A percentile compares a stretch with the other conserved stretches of the same genome.
These are phyloP conservation scores for Tenodera sinensis DNA, from an alignment of 2,888 invertebrate genomes.

Conservation along the genomic window DNA sequence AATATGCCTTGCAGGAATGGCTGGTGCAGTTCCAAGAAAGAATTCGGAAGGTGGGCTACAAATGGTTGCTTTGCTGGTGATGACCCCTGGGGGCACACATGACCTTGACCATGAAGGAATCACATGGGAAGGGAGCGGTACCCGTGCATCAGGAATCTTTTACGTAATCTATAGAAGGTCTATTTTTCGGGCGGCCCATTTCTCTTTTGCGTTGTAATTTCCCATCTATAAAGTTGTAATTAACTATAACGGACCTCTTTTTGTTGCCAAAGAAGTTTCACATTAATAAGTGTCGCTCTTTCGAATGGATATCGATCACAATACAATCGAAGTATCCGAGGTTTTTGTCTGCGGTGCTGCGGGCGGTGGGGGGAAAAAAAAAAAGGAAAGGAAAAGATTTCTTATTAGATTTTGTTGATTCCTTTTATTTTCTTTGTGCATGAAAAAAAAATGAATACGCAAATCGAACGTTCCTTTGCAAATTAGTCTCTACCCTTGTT, in stretches of 20 bases:
- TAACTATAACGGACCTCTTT: background rate
- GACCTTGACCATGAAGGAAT: constrained; percentile 7
- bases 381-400: background rate
- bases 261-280: background rate
- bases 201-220: background rate
- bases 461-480: too few relatives aligned
- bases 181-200: background rate
- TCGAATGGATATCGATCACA: background rate
- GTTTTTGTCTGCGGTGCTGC: background rate
- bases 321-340: background rate
- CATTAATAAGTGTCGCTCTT: background rate
- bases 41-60: background rate
- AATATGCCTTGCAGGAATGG: background rate
- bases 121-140: background rate
- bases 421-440: too few relatives aligned
- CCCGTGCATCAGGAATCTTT: background rate
- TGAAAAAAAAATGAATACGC: too few relatives aligned
- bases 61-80: background rate
- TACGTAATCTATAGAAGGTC: background rate
- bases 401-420: too few relatives aligned
- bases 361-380: background rate
- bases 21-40: background rate
- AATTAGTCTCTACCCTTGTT: too few relatives aligned
- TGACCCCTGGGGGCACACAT: background rate
- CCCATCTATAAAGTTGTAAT: background rate